Percentiles rank a stretch among this genome's conserved stretches.
These are phyloP conservation scores for Sterrhoptilus dennistouni DNA, from an alignment of 2,113 vertebrate species.

Conservation along the genomic window DNA sequence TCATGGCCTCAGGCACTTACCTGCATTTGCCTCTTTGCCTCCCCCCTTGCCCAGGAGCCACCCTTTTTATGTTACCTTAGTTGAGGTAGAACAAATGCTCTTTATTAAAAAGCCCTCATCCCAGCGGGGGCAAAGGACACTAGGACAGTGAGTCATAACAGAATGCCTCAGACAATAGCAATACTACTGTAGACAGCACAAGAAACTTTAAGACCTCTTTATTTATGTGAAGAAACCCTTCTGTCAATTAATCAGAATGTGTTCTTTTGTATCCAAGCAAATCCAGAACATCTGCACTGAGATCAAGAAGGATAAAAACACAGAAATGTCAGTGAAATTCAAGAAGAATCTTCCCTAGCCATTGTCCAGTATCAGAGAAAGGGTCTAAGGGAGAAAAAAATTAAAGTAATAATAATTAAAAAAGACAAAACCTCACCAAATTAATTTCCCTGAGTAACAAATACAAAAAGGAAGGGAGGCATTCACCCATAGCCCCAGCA, in stretches of 20 bases:
- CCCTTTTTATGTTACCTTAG: not conserved
- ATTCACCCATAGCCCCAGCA: not conserved
- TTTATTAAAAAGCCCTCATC: not conserved
- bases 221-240: not conserved
- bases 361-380: not conserved
- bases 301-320: not conserved
- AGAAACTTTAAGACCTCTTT: not conserved
- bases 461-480: not conserved
- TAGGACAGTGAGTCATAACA: not conserved
- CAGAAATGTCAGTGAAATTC: not conserved
- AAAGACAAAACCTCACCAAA: not conserved
- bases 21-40: not conserved
- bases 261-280: not conserved
- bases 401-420: not conserved
- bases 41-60: not conserved
- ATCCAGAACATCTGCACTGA: not conserved
- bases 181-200: not conserved
- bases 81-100: not conserved
- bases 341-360: not conserved
- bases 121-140: not conserved
- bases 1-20: not conserved
- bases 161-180: not conserved
- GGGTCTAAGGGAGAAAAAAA: fast-evolving
- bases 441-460: not conserved
- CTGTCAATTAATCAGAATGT: not conserved